A percentile compares a stretch with the other conserved stretches of the same genome.
Evolutionary conservation across 2,888 invertebrate species (phyloP).

Genomic region (Emmelina monodactyla): DNA sequence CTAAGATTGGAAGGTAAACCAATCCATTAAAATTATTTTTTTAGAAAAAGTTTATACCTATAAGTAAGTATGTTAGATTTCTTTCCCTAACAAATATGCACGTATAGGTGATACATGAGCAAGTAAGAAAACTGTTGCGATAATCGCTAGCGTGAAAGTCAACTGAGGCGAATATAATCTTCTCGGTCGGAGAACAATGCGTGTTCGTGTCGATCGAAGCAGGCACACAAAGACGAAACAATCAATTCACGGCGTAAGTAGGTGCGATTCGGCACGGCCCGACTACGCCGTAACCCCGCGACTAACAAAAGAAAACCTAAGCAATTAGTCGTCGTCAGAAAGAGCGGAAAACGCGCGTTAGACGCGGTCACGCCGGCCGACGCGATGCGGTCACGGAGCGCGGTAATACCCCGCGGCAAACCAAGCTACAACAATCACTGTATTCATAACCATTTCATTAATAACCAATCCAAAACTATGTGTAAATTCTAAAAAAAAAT

Average conservation of each 20-base stretch:
- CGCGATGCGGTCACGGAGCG: conserved; percentile 37
- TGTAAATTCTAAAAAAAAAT: too few species aligned
- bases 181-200: conserved; percentile 52
- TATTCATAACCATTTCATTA: too few species aligned
- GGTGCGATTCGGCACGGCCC: conserved; percentile 60
- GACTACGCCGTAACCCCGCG: conserved; percentile 54
- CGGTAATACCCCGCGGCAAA: conserved; percentile 6
- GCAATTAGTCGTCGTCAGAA: conserved; percentile 66
- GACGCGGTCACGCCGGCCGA: conserved; percentile 48
- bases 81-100: too few species aligned
- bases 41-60: too few species aligned
- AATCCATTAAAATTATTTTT: too few species aligned
- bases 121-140: conserved; percentile 19
- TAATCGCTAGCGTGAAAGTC: conserved; percentile 56
- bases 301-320: conserved; percentile 66
- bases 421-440: too few species aligned
- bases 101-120: too few species aligned
- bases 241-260: conserved; percentile 64
- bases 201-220: conserved; percentile 62
- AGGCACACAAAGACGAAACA: conserved; percentile 62
- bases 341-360: conserved; percentile 65
- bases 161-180: conserved; percentile 55
- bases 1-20: too few species aligned
- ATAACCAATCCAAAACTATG: too few species aligned
- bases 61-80: too few species aligned